phyloP scores from a whole-genome alignment of 2,797 vertebrate genomes.

The Esox lucius region DNA sequence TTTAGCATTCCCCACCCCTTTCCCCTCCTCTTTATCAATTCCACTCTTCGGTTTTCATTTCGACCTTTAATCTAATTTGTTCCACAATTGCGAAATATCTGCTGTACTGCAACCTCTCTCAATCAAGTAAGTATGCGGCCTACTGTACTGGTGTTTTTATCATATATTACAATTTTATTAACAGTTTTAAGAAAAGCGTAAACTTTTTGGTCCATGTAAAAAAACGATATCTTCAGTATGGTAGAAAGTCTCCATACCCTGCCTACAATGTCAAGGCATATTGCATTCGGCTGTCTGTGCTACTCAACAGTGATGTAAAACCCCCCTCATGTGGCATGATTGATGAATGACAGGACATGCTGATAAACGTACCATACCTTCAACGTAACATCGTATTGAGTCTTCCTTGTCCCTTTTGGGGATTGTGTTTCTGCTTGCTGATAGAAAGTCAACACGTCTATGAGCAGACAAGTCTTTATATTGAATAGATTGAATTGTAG shows the following conservation, averaged over 20 bases:
- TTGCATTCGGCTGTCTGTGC: not conserved
- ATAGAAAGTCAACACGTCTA: too few relatives aligned
- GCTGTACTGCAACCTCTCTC: not conserved
- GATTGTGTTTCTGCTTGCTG: too few relatives aligned
- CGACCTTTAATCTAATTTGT: not conserved
- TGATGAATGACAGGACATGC: not conserved
- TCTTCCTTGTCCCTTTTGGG: too few relatives aligned
- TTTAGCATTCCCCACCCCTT: conserved; percentile 42
- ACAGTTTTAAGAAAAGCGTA: not conserved
- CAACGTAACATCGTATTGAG: too few relatives aligned
- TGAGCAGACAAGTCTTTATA: too few relatives aligned
- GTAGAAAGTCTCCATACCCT: not conserved
- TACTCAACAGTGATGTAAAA: not conserved
- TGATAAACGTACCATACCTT: too few relatives aligned
- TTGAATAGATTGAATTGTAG: too few relatives aligned
- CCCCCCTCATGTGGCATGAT: conserved; percentile 20
- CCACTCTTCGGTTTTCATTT: conserved; percentile 1
- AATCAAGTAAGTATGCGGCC: not conserved
- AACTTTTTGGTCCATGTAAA: not conserved
- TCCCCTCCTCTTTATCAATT: conserved; percentile 20
- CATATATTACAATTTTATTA: not conserved
- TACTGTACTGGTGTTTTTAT: not conserved
- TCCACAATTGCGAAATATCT: not conserved
- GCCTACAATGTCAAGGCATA: not conserved
- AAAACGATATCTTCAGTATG: not conserved